Evolutionary conservation across 2,888 invertebrate species (phyloP).

Genomic region (Loripinus fragilis): DNA sequence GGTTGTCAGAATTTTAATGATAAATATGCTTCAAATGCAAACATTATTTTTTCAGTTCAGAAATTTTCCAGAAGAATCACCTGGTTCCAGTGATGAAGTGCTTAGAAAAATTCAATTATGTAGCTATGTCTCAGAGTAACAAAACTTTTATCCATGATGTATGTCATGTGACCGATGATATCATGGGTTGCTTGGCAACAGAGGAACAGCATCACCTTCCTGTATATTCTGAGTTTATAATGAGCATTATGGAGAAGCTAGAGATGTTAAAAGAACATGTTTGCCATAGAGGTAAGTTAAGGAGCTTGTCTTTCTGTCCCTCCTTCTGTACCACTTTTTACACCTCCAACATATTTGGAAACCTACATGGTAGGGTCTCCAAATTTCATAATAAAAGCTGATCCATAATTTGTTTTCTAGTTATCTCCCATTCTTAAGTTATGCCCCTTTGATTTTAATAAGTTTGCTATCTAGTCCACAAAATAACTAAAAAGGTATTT

Average conservation of each 20-base stretch:
- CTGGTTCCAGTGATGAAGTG: not conserved
- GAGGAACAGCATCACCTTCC: not conserved
- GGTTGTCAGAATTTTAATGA: too few relatives aligned
- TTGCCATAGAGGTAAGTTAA: conserved; percentile 4
- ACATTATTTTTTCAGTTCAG: not conserved
- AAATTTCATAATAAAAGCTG: too few relatives aligned
- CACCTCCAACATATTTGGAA: too few relatives aligned
- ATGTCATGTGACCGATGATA: conserved; percentile 17
- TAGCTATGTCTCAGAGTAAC: not conserved
- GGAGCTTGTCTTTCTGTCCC: too few relatives aligned
- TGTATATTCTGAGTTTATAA: not conserved
- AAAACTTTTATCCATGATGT: not conserved
- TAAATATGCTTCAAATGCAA: too few relatives aligned
- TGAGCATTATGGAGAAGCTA: conserved; percentile 2
- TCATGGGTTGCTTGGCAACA: conserved; percentile 14
- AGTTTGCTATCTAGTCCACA: too few relatives aligned
- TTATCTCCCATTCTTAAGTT: too few relatives aligned
- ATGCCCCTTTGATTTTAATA: too few relatives aligned
- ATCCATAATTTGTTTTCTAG: too few relatives aligned
- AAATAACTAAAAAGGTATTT: too few relatives aligned
- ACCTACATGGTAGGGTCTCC: too few relatives aligned
- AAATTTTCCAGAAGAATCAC: not conserved
- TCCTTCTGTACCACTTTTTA: too few relatives aligned
- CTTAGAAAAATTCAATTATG: not conserved
- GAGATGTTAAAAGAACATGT: not conserved